Evolutionary conservation across 1,140 invertebrate species (phyloP).

Genomic region (Drosophila obscura): DNA sequence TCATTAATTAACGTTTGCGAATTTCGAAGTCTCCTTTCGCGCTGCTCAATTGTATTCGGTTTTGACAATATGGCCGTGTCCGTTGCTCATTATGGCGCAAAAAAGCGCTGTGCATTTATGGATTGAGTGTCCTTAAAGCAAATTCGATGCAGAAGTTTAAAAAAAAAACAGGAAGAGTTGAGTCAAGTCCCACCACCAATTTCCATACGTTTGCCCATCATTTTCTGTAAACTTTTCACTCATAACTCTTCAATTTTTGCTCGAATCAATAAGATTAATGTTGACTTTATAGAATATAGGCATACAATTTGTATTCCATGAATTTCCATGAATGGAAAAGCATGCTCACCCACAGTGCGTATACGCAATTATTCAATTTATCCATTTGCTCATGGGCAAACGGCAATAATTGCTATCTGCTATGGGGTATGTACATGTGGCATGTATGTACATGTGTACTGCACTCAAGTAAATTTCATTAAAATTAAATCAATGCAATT

Average conservation of each 20-base stretch:
- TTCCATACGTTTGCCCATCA: constrained; percentile 24
- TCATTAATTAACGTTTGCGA: constrained; percentile 72
- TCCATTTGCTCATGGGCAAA: constrained; percentile 43
- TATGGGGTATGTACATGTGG: background rate
- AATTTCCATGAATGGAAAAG: constrained; percentile 7
- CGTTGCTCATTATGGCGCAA: constrained; percentile 67
- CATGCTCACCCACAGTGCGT: constrained; percentile 34
- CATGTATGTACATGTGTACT: background rate
- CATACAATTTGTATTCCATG: constrained; percentile 15
- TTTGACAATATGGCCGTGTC: constrained; percentile 50
- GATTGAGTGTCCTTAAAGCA: constrained; percentile 41
- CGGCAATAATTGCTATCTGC: constrained; percentile 56
- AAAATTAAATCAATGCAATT: constrained; percentile 77
- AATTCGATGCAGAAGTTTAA: constrained; percentile 6
- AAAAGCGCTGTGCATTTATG: constrained; percentile 45
- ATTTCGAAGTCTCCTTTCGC: constrained; percentile 56
- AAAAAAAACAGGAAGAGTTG: no score
- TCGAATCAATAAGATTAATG: constrained; percentile 42
- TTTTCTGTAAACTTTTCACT: no score
- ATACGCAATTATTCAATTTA: constrained; percentile 67
- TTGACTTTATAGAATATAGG: constrained; percentile 28
- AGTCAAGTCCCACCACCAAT: background rate
- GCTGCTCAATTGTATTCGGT: constrained; percentile 62
- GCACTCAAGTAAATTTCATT: constrained; percentile 74
- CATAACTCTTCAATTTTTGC: background rate